Evolutionary conservation across 2,113 vertebrate species (phyloP).

Genomic region (Plecturocebus donacophilus): DNA sequence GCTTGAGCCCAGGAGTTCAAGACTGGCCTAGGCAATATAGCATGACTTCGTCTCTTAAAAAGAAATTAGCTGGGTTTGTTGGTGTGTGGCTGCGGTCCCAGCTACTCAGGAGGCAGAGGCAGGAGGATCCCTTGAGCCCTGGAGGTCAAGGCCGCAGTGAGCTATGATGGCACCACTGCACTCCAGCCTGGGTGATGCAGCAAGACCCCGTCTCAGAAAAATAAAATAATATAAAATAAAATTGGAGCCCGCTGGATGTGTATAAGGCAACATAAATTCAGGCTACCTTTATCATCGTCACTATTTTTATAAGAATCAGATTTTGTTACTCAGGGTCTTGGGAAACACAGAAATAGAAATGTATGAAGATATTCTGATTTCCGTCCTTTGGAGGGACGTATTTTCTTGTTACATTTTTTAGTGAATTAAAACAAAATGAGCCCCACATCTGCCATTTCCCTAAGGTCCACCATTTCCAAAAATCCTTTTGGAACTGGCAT

Average conservation of each 20-base stretch:
- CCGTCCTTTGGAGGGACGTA: background rate
- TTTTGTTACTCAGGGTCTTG: slow-evolving; percentile 49
- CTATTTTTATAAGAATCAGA: slow-evolving; percentile 16
- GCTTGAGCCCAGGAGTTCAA: too few species aligned
- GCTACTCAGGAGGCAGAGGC: too few species aligned
- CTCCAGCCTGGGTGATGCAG: too few species aligned
- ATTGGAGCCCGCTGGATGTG: background rate
- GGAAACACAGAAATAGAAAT: slow-evolving; percentile 59
- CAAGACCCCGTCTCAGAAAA: too few species aligned
- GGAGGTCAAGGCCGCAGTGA: too few species aligned
- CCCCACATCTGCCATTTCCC: background rate
- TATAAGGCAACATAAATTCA: background rate
- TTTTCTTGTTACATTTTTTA: slow-evolving; percentile 19
- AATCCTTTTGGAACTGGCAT: background rate
- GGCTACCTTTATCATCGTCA: background rate
- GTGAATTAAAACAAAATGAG: slow-evolving; percentile 62
- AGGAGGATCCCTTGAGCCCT: too few species aligned
- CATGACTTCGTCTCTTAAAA: too few species aligned
- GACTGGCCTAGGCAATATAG: too few species aligned
- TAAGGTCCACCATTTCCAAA: background rate
- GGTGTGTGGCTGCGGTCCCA: too few species aligned
- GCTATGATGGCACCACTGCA: too few species aligned
- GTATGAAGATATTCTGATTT: background rate
- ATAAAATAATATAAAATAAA: too few species aligned
- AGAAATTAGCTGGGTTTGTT: too few species aligned